Base-by-base conservation (phyloP, 30 jellyfish, hydroid and myxozoan genomes). In the Chrysaora quinquecirrha region DNA sequence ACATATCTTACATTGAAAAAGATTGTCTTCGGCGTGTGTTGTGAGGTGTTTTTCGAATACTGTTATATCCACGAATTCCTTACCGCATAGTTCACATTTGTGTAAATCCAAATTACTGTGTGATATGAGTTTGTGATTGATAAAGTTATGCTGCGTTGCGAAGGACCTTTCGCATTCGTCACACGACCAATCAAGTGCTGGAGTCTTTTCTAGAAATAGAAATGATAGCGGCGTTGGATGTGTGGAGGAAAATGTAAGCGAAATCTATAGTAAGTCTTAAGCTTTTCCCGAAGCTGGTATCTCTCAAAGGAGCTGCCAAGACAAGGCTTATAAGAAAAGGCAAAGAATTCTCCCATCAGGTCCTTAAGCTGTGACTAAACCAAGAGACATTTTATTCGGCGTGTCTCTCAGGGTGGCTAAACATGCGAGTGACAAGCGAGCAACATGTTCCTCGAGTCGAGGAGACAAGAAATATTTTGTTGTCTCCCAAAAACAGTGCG, bases 1-100 rank as follows among this genome's bases (percentile, higher is more conserved):
- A 50, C 94, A 84, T 1, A 72, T 61, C 32, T 84, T 74, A 64
- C 94, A 84, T 30, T 64, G 87, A 34, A 84, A 84, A 1, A 48
- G 33, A n/a, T 48, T 84, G 48, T 74, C 34, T 6, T 64, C 84
- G 7, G 83, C 34, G 58, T 84, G 94, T 1, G 75, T 84, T 35
- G 83, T 72, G 58, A 84, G 6, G 30, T 84, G 94, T 43, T 62
- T 84, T 61, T 84, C 87, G 0, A 84, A 23, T 9, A 72, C 72
- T 16, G 76, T 28, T n/a, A 12, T 34, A 35, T 74, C 87, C 21
- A 73, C 87, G 60, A 71, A 84, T 64, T 84, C 87, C 30, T 74
- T 84, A 7, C 19, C 76, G 48, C 94, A 84, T 34, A 73, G 33
- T 14, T 74, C 77, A 25, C 94, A 84, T 72, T 72, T 84, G 33